Base-by-base conservation (phyloP, 1,140 invertebrate genomes). In the Coenobita brevimanus region DNA sequence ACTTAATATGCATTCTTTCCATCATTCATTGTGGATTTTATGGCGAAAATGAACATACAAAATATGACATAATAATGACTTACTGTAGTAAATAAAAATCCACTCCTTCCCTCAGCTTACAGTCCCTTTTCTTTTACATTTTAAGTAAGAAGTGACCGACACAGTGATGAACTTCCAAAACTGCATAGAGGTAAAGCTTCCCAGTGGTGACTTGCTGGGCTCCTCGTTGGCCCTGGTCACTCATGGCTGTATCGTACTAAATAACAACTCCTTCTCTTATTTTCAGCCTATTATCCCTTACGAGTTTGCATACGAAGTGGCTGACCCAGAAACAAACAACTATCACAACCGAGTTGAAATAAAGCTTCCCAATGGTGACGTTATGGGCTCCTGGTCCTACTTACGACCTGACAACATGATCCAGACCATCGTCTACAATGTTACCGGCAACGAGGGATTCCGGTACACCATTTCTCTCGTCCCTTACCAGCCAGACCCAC, bases 191-290 rank as follows among this genome's bases (percentile, higher is more conserved):
- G 27, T 80, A 17, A 87, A 87, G 75, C 76, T 69, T 8, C 15
- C 62, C 30, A 81, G 73, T 24, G 85, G 85, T 8, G 85, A 87
- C 46, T 75, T 87, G 41, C 79, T 87, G 60, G 85, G 85, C 4
- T 87, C 85, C 30, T 87, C 38, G 36, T 79, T 76, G 6, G 33
- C 69, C 24, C 30, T 87, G 30, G n/a, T n/a, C n/a, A n/a, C n/a
- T n/a, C n/a, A n/a, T n/a, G n/a, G n/a, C n/a, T n/a, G n/a, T n/a
- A n/a, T n/a, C n/a, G n/a, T n/a, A n/a, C n/a, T n/a, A n/a, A n/a
- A n/a, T n/a, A n/a, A n/a, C n/a, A n/a, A n/a, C n/a, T 73, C 41
- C 15, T 15, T 27, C 50, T 27, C n/a, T 54, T n/a, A 67, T 38
- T 30, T 24, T 3, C 46, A 87, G 85, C 84, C 84, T 3, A 38